These are phyloP conservation scores for Diglossa cyanea DNA, from an alignment of 2,797 vertebrate genomes.

Conservation along the genomic window DNA sequence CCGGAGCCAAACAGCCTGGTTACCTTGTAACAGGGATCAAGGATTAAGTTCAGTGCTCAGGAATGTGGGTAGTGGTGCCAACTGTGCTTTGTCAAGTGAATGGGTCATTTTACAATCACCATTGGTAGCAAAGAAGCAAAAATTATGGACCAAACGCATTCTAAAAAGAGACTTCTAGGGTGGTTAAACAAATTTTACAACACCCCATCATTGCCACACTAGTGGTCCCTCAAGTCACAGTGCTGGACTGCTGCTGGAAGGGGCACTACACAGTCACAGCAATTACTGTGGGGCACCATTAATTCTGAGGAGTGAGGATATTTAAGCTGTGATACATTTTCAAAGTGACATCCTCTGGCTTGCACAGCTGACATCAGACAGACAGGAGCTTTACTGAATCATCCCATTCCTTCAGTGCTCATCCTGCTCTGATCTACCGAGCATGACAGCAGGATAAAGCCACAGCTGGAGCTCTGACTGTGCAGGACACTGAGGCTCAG, in stretches of 20 bases:
- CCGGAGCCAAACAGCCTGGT: not conserved
- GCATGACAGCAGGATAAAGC: not conserved
- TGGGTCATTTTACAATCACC: not conserved
- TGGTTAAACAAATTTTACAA: not conserved
- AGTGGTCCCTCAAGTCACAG: not conserved
- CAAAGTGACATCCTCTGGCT: not conserved
- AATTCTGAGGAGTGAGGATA: not conserved
- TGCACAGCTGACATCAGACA: not conserved
- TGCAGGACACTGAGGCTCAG: not conserved
- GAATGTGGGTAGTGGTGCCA: not conserved
- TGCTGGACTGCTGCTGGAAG: accelerated
- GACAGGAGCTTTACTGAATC: not conserved
- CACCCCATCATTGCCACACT: accelerated
- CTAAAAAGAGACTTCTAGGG: not conserved
- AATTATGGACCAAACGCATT: not conserved
- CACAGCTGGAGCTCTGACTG: not conserved
- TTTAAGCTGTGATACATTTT: not conserved
- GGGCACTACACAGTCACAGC: not conserved
- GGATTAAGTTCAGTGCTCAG: not conserved
- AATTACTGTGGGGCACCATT: not conserved
- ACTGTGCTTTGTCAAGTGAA: not conserved
- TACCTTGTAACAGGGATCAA: not conserved
- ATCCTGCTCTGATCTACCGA: not conserved
- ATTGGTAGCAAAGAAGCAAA: not conserved
- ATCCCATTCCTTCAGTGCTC: not conserved